These are phyloP conservation scores for Amphipyra berbera DNA, from an alignment of 2,888 invertebrate species.

Conservation along the genomic window DNA sequence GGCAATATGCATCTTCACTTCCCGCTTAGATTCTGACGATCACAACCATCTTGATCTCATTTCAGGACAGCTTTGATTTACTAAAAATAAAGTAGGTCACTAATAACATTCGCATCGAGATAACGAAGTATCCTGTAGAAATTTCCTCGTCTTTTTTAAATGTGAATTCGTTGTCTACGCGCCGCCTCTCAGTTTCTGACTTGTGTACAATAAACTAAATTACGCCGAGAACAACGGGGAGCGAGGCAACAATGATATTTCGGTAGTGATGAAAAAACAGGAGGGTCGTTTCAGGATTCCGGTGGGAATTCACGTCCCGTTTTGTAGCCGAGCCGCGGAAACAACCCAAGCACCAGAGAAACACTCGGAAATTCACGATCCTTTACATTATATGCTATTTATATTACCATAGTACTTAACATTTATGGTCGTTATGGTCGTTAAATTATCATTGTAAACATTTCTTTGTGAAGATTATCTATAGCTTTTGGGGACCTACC, in stretches of 20 bases:
- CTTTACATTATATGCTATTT: conserved; percentile 68
- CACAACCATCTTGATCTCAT: conserved; percentile 15
- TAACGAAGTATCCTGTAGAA: conserved; percentile 69
- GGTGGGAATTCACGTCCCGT: conserved; percentile 81
- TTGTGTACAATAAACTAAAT: conserved; percentile 84
- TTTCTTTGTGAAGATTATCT: background rate
- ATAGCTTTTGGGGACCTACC: background rate
- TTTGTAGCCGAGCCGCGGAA: conserved; percentile 64
- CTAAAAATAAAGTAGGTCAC: conserved; percentile 23
- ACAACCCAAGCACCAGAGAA: conserved; percentile 74
- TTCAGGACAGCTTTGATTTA: conserved; percentile 11
- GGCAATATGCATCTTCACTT: background rate
- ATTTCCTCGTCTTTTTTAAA: conserved; percentile 70
- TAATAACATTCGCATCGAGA: conserved; percentile 50
- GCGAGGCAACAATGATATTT: conserved; percentile 83
- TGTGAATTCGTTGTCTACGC: conserved; percentile 66
- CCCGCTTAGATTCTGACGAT: background rate
- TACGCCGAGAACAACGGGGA: conserved; percentile 79
- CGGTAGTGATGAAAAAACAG: conserved; percentile 83
- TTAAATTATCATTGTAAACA: conserved; percentile 25
- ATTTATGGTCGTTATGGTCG: conserved; percentile 29
- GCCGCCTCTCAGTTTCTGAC: conserved; percentile 73
- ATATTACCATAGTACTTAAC: conserved; percentile 67
- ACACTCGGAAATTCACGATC: conserved; percentile 74
- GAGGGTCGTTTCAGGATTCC: conserved; percentile 82